Base-by-base conservation (phyloP, 92 coral and sea anemone species). In the Porites divaricata region DNA sequence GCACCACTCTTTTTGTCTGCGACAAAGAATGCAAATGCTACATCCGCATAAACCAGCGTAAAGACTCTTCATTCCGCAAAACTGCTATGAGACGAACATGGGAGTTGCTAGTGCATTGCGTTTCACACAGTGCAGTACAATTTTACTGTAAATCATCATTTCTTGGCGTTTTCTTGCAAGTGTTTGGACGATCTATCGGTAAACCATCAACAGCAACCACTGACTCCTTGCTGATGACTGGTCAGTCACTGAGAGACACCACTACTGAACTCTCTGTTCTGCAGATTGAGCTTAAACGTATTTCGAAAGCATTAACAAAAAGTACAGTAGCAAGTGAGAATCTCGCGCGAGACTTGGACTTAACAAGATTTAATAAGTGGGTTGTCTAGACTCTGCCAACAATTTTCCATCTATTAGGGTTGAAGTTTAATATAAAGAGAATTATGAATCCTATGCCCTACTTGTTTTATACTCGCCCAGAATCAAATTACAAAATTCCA, bases 311-410 rank as follows among this genome's bases (percentile, higher is more conserved):
- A 51, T 69, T 67, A 70, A 69, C 85, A 19, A 67, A 51, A 4
- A 53, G 52, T 35, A 35, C 45, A 4, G 45, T 35, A 25, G 66
- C 52, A 16, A 80, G 68, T 51, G 77, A 80, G 57, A 76, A 80
- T 80, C 64, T 80, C 50, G 76, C 59, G 63, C 65, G 20, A 77
- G 69, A 70, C 85, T 80, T 57, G 74, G 75, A 28, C 67, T 80
- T 56, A 51, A 80, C 22, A 84, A 85, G 64, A 84, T 78, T 35
- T 35, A 4, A 35, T 0, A 35, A 19, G 89, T 76, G 72, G 77
- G 89, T 76, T 85, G 89, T 65, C 74, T 77, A 69, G 80, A 86
- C 25, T 86, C 79, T 79, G 85, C 85, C 23, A 86, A 70, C 14
- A 86, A 86, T 72, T 86, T 79, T 68, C 89, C 89, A 8, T 61